Conservation (phyloP, 2,888 invertebrate genomes). For the Drosophila anceps region DNA sequence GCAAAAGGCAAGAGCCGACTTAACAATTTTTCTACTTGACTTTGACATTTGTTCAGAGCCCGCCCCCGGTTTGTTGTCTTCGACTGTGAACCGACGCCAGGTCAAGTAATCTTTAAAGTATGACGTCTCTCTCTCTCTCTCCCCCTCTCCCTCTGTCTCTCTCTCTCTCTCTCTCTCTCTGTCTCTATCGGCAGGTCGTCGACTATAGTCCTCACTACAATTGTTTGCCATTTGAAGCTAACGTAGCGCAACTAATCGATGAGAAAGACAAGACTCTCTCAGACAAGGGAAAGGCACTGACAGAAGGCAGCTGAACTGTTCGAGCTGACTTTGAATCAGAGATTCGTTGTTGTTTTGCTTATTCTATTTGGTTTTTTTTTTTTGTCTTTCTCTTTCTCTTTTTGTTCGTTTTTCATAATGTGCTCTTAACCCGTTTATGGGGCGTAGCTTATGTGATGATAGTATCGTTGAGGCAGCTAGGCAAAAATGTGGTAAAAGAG, state of each 20-base stretch:
- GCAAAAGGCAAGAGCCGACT: slow-evolving; percentile 58
- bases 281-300: not conserved
- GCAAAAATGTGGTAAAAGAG: slow-evolving; percentile 54
- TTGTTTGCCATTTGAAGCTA: slow-evolving; percentile 40
- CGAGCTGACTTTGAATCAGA: slow-evolving; percentile 4
- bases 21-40: slow-evolving; percentile 72
- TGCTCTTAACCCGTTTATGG: slow-evolving; percentile 63
- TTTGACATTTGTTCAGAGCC: slow-evolving; percentile 56
- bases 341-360: not conserved
- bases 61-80: slow-evolving; percentile 18
- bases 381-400: too few species aligned
- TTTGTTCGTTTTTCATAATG: slow-evolving; percentile 12
- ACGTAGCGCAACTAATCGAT: slow-evolving; percentile 69
- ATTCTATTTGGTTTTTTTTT: not conserved
- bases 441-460: slow-evolving; percentile 73
- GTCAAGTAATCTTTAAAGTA: slow-evolving; percentile 59
- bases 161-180: not conserved
- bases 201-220: slow-evolving; percentile 12
- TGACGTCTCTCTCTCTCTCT: slow-evolving; percentile 5
- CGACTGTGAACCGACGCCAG: slow-evolving; percentile 34
- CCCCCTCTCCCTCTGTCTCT: not conserved
- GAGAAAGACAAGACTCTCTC: slow-evolving; percentile 17
- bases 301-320: not conserved
- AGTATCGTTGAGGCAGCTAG: slow-evolving; percentile 51
- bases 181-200: not conserved